Conservation (phyloP, 2,113 vertebrate species). For the Indri indri region DNA sequence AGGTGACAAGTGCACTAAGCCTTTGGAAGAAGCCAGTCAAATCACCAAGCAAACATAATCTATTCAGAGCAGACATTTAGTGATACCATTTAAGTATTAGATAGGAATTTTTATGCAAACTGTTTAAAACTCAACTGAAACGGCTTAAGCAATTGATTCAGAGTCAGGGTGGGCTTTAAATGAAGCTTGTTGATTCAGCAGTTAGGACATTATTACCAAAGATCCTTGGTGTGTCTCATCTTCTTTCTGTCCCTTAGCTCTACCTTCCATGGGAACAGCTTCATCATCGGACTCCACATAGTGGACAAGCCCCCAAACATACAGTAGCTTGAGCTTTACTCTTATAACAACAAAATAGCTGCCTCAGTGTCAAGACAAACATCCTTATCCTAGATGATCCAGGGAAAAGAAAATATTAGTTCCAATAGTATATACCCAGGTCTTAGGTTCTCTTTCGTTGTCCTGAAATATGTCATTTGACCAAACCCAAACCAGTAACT, state of each 20-base stretch:
- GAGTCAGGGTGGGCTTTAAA: background rate
- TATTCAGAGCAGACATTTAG: constrained; percentile 20
- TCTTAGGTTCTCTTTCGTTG: background rate
- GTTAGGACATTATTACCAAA: background rate
- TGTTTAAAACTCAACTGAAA: background rate
- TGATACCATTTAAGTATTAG: background rate
- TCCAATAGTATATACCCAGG: background rate
- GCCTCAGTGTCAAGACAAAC: background rate
- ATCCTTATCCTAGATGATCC: background rate
- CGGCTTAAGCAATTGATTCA: background rate
- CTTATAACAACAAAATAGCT: background rate
- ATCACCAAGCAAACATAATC: background rate
- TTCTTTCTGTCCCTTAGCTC: background rate
- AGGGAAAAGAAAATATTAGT: background rate
- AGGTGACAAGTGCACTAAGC: background rate
- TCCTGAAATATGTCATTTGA: background rate
- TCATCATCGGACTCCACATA: background rate
- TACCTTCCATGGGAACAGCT: background rate
- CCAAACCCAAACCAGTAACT: background rate
- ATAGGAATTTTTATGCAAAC: background rate
- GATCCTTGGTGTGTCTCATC: background rate
- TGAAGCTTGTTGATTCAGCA: background rate
- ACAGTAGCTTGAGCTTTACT: background rate
- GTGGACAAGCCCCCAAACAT: background rate
- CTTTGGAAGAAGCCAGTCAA: background rate